Percentiles rank a stretch among this genome's conserved stretches.
Evolutionary conservation across 2,888 invertebrate genomes (phyloP).

Genomic region (Nebria salina): DNA sequence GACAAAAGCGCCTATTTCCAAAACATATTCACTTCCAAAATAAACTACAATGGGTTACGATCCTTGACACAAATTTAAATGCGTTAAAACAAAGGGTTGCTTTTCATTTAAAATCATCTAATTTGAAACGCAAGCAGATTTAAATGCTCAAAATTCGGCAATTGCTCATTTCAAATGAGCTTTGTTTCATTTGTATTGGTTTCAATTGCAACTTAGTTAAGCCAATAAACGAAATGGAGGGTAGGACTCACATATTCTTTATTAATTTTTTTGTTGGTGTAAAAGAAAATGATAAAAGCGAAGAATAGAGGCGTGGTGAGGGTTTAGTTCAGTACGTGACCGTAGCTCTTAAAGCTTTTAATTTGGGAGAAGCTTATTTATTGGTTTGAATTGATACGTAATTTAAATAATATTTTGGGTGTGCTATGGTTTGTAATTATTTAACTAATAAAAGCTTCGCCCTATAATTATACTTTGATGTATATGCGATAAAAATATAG

Average conservation of each 20-base stretch:
- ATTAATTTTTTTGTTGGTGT: conserved; percentile 35
- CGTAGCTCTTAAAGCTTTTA: background rate
- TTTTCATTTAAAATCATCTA: too few species aligned
- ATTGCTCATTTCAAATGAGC: too few species aligned
- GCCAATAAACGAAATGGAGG: background rate
- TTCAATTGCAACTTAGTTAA: background rate
- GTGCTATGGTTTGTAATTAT: too few species aligned
- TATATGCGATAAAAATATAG: background rate
- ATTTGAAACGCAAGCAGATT: too few species aligned
- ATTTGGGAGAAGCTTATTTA: background rate
- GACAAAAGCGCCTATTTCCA: too few species aligned
- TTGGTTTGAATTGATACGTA: too few species aligned
- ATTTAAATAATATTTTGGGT: too few species aligned
- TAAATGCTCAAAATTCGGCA: too few species aligned
- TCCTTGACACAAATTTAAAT: too few species aligned
- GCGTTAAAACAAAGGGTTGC: too few species aligned
- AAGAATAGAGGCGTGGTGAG: conserved; percentile 10
- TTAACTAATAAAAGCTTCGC: background rate
- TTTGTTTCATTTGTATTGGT: background rate
- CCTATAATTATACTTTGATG: background rate
- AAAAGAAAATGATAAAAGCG: background rate
- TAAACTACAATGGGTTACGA: too few species aligned
- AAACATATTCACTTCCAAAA: too few species aligned
- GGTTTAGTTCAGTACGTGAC: conserved; percentile 33
- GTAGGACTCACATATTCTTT: conserved; percentile 33